Conservation (phyloP, 2,113 vertebrate genomes). For the Xiphias gladius region DNA sequence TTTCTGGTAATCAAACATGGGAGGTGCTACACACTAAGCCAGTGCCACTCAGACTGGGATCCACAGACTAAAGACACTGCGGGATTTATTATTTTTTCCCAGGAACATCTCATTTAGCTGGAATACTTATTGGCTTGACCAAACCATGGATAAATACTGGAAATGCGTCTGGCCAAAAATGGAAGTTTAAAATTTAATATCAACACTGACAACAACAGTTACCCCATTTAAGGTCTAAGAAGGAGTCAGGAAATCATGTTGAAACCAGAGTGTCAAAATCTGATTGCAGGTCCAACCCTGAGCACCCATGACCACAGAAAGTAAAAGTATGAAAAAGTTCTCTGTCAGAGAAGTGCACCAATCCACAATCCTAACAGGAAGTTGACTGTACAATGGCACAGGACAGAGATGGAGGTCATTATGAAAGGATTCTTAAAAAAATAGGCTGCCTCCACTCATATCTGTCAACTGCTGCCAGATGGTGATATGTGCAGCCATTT, state of each 20-base stretch:
- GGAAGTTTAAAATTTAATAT: constrained; percentile 10
- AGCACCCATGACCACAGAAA: constrained; percentile 22
- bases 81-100: neutral
- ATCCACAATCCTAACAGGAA: constrained; percentile 67
- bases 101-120: constrained; percentile 10
- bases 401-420: constrained; percentile 72
- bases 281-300: constrained; percentile 19
- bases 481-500: constrained; percentile 62
- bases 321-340: constrained; percentile 47
- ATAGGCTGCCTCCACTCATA: constrained; percentile 53
- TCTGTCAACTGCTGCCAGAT: constrained; percentile 74
- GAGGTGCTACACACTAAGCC: constrained; percentile 3
- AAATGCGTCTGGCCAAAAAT: neutral
- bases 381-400: constrained; percentile 56
- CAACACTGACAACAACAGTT: neutral
- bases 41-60: neutral
- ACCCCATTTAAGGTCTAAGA: neutral
- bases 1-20: constrained; percentile 61
- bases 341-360: constrained; percentile 43
- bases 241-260: constrained; percentile 13
- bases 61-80: constrained; percentile 5
- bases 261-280: constrained; percentile 30
- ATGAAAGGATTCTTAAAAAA: constrained; percentile 61
- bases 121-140: neutral
- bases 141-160: neutral